Base-by-base conservation (phyloP, 2,797 vertebrate species). In the Tinamus major region DNA sequence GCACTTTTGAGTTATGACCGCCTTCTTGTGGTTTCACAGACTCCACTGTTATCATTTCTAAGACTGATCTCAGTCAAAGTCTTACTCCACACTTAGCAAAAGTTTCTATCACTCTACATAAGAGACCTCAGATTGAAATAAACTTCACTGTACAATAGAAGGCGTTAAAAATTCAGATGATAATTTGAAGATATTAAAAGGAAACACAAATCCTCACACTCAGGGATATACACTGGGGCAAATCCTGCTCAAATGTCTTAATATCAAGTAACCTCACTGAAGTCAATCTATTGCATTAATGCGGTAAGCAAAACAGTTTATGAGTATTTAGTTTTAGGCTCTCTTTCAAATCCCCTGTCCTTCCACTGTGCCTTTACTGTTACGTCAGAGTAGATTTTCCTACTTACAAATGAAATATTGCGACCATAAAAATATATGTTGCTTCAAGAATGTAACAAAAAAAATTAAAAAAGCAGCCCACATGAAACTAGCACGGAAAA, bases 1-100 rank as follows among this genome's bases (percentile, higher is more conserved):
- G 48, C 9, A 79, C 89, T 78, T 18, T 31, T 79, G 67, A 94
- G 68, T 68, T 83, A 93, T 62, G 79, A 72, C 81, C 94, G 79
- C 85, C 93, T 94, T 92, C 92, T 81, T 87, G 89, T 93, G 53
- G 79, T 78, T 79, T 89, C 61, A 76, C 46, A 62, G 81, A 65
- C 69, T 63, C 92, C 82, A 81, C 79, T 90, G 92, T 87, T 37
- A 78, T 61, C 49, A 78, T 55, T 89, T 93, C 87, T 87, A 94
- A 87, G 44, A 70, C 31, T 63, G 26, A 90, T 80, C 74, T 72
- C 77, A 80, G 39, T 46, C 62, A 74, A 90, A 41, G 42, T 77
- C 88, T 82, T 62, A 79, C 5, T 94, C 69, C 68, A 59, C 53
- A 65, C n/a, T n/a, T 37, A 77, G 35, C 21, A 82, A 46, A 92